phyloP scores from a whole-genome alignment of 2,113 vertebrate genomes.

The Thalassarche chlororhynchos region DNA sequence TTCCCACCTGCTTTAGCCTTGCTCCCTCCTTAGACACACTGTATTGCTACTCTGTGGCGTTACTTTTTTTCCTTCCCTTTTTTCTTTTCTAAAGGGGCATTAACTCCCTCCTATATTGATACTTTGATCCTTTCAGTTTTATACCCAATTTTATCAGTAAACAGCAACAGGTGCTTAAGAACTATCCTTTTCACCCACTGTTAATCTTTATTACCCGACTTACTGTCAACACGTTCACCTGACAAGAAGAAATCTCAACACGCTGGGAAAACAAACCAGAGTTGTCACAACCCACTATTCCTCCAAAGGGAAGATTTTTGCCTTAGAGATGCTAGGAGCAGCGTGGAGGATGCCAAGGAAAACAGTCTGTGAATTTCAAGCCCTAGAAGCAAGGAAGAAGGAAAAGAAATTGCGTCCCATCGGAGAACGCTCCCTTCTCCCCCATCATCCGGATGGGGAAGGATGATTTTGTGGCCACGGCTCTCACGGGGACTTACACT shows the following conservation, averaged over 20 bases:
- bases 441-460: accelerated
- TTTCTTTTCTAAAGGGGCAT: background rate
- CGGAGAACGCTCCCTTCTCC: accelerated
- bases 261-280: accelerated
- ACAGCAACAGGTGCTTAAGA: background rate
- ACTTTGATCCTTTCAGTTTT: background rate
- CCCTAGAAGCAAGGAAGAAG: background rate
- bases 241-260: accelerated
- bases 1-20: background rate
- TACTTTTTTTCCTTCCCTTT: too few relatives aligned
- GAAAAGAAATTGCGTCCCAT: accelerated
- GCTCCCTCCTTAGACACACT: accelerated
- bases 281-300: accelerated
- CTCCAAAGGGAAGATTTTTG: background rate
- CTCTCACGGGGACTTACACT: background rate
- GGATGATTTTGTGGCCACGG: accelerated
- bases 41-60: background rate
- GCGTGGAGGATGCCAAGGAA: background rate
- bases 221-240: background rate
- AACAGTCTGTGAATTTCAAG: accelerated
- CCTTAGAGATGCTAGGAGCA: background rate
- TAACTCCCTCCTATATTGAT: accelerated
- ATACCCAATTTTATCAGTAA: background rate
- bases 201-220: background rate
- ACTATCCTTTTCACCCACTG: background rate